Evolutionary conservation across 2,797 vertebrate genomes (phyloP), one percentile per base, ranked within the genome.

Genomic region (Chaenodraco wilsoni): DNA sequence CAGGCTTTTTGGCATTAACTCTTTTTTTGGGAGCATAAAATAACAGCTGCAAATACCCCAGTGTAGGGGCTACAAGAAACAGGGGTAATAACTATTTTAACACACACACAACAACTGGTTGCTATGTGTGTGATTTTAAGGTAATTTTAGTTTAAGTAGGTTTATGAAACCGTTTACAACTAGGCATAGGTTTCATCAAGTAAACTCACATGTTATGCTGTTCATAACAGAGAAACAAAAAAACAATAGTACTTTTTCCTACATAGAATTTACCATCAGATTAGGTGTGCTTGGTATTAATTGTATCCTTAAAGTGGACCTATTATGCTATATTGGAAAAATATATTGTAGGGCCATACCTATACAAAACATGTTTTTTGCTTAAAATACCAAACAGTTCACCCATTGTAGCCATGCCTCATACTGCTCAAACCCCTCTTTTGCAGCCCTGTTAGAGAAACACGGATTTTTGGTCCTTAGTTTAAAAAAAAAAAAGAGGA

Each of bases 11-110:
- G 33, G 16, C 33, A 68, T 62, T 5, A 31, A 55, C 50, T 27
- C 4, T 2, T 41, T 50, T 54, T 23, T 40, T 78, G 41, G 57
- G 52, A 58, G 78, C 19, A 64, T 12, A 55, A 60, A 54, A 48
- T 37, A 60, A 40, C 11, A 37, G 16, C 55, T 58, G 17, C 21
- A 23, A 27, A 51, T 16, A 48, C 27, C 15, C 19, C 4, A n/a
- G 51, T 16, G 2, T 45, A 3, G 12, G 17, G 54, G 54, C 54
- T 44, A 21, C 16, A 76, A 54, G 40, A 62, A 61, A 27, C 45
- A 44, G 19, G 11, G 10, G 8, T 45, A 51, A 69, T 57, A 33
- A 61, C 45, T 23, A 10, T 9, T 62, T 49, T 58, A 10, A 40
- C 41, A 65, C 41, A 58, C 8, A 37, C 7, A 46, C 70, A 44